These are phyloP conservation scores for Cosmia pyralina DNA, from an alignment of 2,888 invertebrate species.

Conservation along the genomic window DNA sequence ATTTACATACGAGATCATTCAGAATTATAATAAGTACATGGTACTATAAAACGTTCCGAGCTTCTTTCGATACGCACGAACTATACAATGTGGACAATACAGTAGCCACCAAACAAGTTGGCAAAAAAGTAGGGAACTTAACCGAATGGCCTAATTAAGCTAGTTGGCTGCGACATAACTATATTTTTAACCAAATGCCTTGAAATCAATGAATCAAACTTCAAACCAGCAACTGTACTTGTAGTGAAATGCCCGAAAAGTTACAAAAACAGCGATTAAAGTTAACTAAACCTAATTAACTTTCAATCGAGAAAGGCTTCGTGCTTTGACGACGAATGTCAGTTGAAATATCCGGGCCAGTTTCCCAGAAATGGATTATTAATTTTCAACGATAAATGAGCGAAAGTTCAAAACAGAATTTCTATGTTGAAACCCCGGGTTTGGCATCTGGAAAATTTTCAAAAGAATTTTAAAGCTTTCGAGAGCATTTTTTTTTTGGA, in stretches of 20 bases:
- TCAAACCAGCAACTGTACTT: background rate
- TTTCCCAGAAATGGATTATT: constrained; percentile 36
- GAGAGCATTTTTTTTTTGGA: background rate
- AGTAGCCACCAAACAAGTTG: no score
- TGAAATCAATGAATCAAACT: background rate
- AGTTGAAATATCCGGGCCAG: constrained; percentile 22
- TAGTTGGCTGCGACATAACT: no score
- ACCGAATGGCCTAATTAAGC: no score
- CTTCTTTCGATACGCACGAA: background rate
- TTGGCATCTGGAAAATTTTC: constrained; percentile 6
- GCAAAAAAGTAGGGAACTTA: no score
- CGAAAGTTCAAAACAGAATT: constrained; percentile 23
- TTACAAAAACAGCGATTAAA: constrained; percentile 16
- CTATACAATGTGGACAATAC: background rate
- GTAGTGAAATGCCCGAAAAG: background rate
- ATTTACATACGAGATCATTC: constrained; percentile 17
- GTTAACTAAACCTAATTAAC: constrained; percentile 7
- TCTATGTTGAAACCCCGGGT: constrained; percentile 11
- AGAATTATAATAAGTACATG: background rate
- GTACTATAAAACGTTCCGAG: background rate
- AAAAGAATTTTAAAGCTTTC: background rate
- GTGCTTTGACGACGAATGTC: background rate
- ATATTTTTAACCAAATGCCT: no score
- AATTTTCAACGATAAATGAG: constrained; percentile 34
- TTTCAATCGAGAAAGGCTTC: background rate